Conservation (phyloP, 2,888 invertebrate genomes). For the Polyommatus iphigenia region DNA sequence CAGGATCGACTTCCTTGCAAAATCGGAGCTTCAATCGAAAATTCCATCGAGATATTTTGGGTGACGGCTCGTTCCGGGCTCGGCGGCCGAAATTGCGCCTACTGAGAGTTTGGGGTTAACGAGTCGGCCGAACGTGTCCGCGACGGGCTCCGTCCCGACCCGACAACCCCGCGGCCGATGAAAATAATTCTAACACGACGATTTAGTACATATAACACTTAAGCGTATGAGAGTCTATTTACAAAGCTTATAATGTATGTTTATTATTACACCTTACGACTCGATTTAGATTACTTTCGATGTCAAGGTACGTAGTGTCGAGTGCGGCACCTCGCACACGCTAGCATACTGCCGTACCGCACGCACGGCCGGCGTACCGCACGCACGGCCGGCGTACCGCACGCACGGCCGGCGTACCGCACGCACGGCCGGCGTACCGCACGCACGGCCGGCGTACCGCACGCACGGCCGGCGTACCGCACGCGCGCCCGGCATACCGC, state of each 20-base stretch:
- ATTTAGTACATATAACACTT: constrained; percentile 23
- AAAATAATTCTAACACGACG: constrained; percentile 26
- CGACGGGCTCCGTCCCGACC: neutral
- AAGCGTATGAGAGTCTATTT: constrained; percentile 27
- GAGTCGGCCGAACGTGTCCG: neutral
- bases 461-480: neutral
- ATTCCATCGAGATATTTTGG: neutral
- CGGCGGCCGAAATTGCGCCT: neutral
- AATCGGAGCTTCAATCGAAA: neutral
- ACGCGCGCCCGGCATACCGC: neutral
- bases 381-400: neutral
- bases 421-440: neutral
- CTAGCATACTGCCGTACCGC: neutral
- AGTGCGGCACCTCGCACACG: neutral
- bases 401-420: neutral
- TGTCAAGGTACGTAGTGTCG: constrained; percentile 9
- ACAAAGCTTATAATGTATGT: constrained; percentile 22
- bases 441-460: neutral
- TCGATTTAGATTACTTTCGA: constrained; percentile 15
- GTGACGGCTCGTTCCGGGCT: neutral
- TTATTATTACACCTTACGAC: constrained; percentile 15
- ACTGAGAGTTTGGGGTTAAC: neutral
- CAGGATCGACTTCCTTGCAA: constrained; percentile 1
- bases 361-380: neutral
- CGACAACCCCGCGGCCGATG: constrained; percentile 2